phyloP scores from a whole-genome alignment of 2,888 invertebrate genomes.

The Teleiodes luculella region DNA sequence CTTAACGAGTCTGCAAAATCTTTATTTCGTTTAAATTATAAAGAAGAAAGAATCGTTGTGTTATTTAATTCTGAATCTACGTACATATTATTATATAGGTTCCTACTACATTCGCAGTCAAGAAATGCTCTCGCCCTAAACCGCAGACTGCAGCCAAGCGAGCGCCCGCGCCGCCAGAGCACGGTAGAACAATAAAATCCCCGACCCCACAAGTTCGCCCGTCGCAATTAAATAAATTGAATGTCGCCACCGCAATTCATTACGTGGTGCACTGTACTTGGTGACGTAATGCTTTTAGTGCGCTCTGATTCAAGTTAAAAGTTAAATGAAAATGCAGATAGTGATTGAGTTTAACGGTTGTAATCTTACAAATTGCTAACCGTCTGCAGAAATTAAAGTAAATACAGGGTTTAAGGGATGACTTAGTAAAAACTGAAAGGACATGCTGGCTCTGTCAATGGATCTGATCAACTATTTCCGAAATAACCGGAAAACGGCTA shows the following conservation, averaged over 20 bases:
- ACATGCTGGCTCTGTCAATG: no score
- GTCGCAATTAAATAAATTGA: conserved; percentile 51
- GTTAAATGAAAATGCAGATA: background rate
- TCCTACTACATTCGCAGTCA: background rate
- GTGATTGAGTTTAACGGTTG: background rate
- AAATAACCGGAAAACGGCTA: no score
- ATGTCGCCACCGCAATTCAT: conserved; percentile 37
- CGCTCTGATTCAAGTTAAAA: conserved; percentile 7
- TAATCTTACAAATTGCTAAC: no score
- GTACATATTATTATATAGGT: no score
- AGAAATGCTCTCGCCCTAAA: background rate
- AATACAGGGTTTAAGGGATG: no score
- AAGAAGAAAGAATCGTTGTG: no score
- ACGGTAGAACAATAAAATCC: conserved; percentile 37
- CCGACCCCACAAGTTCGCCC: conserved; percentile 33
- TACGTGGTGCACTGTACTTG: conserved; percentile 22
- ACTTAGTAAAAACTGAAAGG: no score
- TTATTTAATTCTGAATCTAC: no score
- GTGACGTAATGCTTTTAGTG: conserved; percentile 18
- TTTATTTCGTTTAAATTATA: no score
- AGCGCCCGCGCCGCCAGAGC: background rate
- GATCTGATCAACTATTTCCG: no score
- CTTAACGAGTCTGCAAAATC: no score
- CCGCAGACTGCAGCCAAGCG: conserved; percentile 4
- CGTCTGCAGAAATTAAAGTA: no score